Evolutionary conservation across 2,888 invertebrate species (phyloP).

Genomic region (Megaustenia siamemsis): DNA sequence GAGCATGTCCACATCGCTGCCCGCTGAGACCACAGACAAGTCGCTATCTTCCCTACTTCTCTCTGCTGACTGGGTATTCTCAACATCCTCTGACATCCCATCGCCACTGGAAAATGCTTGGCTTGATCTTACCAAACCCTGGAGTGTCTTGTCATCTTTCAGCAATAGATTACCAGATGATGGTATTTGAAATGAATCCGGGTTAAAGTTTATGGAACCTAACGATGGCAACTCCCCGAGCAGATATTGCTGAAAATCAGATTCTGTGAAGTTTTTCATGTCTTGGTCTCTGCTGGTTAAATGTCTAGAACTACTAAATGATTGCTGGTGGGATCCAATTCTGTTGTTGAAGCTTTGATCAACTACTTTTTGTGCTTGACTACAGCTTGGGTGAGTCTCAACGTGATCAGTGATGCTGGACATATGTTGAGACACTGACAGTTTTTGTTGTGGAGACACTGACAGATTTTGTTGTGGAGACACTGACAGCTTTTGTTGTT

Average conservation of each 20-base stretch:
- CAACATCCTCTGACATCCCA: background rate
- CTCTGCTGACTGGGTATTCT: background rate
- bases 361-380: background rate
- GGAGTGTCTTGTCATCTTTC: background rate
- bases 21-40: constrained; percentile 7
- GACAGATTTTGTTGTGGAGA: background rate
- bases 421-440: background rate
- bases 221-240: constrained; percentile 9
- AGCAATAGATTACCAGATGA: background rate
- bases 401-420: background rate
- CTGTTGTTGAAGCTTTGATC: background rate
- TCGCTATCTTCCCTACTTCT: constrained; percentile 27
- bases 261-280: background rate
- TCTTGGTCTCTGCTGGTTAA: background rate
- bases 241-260: background rate
- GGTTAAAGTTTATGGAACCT: background rate
- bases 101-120: background rate
- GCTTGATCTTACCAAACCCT: background rate
- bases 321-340: background rate
- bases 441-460: background rate
- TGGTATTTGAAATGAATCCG: background rate
- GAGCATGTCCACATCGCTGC: constrained; percentile 4
- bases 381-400: background rate
- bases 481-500: background rate
- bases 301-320: background rate